Evolutionary conservation across 2,797 vertebrate genomes (phyloP).

Genomic region (Cyprinodon diabolis): DNA sequence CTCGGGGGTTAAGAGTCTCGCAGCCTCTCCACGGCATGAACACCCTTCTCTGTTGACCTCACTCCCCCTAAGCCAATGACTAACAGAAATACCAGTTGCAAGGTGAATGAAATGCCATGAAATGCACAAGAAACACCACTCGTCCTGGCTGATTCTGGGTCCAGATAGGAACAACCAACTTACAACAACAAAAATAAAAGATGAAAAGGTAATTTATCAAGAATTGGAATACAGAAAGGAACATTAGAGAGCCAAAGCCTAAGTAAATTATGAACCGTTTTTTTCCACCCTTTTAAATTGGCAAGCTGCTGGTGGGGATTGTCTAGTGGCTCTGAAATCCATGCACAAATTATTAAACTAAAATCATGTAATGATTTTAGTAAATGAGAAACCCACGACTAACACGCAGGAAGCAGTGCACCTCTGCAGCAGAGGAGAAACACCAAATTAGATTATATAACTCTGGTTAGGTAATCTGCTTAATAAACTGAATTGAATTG

Average conservation of each 20-base stretch:
- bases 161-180: not conserved
- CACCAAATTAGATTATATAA: no score
- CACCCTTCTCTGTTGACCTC: no score
- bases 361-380: not conserved
- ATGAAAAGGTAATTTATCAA: not conserved
- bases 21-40: no score
- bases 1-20: no score
- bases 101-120: not conserved
- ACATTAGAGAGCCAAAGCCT: not conserved
- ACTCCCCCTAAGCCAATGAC: not conserved
- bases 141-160: not conserved
- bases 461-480: no score
- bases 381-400: no score
- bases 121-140: not conserved
- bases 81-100: not conserved
- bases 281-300: no score
- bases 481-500: no score
- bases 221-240: no score
- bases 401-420: not conserved
- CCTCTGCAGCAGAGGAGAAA: not conserved
- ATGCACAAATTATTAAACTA: not conserved
- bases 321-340: not conserved
- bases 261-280: not conserved
- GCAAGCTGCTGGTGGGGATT: not conserved
- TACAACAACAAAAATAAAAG: not conserved